These are phyloP conservation scores for Chondrilla cf. caribensis DNA, from an alignment of 37 sponge, comb jelly and placozoan genomes.

Conservation along the genomic window DNA sequence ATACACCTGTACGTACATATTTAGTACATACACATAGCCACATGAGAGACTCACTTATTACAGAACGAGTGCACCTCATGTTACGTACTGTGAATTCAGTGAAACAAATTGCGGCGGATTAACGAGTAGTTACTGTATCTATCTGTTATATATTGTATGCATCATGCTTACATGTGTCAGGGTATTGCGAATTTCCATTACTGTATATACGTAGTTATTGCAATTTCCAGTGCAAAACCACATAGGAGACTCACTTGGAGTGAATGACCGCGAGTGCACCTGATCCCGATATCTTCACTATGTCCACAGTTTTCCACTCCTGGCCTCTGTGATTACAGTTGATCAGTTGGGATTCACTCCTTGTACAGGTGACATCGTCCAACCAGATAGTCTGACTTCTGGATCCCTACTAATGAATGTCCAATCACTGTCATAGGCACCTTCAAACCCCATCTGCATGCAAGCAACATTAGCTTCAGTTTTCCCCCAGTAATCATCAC, in stretches of 20 bases:
- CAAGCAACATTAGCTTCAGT: constrained; percentile 6
- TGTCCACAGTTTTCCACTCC: constrained; percentile 8
- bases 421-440: not conserved
- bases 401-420: not conserved
- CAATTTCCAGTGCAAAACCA: too few relatives aligned
- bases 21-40: too few relatives aligned
- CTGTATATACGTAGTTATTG: too few relatives aligned
- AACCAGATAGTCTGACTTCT: constrained; percentile 12
- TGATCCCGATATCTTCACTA: constrained; percentile 14
- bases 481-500: not conserved
- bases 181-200: too few relatives aligned
- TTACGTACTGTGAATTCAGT: too few relatives aligned
- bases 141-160: too few relatives aligned
- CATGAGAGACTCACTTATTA: too few relatives aligned
- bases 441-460: constrained; percentile 2
- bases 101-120: too few relatives aligned
- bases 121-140: too few relatives aligned
- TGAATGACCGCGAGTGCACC: not conserved
- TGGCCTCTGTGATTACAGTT: not conserved
- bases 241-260: too few relatives aligned
- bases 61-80: not conserved
- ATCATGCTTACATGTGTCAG: too few relatives aligned
- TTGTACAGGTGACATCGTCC: constrained; percentile 4
- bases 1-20: too few relatives aligned
- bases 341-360: not conserved